phyloP scores from a whole-genome alignment of 2,113 vertebrate species.

The Oryzias celebensis region DNA sequence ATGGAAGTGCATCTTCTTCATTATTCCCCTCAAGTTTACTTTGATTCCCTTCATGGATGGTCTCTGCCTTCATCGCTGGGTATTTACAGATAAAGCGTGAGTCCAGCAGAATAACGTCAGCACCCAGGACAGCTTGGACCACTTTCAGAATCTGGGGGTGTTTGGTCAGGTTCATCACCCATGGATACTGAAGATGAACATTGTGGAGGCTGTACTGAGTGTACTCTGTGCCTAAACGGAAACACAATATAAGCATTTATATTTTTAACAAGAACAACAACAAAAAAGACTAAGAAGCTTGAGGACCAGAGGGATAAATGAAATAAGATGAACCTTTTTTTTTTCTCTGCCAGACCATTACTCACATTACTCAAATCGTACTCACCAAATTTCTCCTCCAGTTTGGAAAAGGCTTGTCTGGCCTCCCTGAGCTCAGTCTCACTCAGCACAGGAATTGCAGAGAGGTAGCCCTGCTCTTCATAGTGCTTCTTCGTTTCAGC shows the following conservation, averaged over 20 bases:
- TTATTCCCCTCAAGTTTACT: neutral
- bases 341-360: neutral
- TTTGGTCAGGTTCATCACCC: constrained; percentile 74
- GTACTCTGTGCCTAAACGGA: constrained; percentile 70
- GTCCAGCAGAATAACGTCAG: constrained; percentile 78
- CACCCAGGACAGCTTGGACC: constrained; percentile 70
- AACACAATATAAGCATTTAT: neutral
- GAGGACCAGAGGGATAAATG: no score
- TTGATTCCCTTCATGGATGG: constrained; percentile 2
- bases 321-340: neutral
- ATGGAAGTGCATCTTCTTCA: constrained; percentile 57
- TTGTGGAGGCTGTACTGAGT: constrained; percentile 82
- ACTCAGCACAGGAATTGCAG: constrained; percentile 64
- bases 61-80: constrained; percentile 35
- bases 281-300: no score
- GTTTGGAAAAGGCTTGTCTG: constrained; percentile 61
- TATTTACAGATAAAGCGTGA: constrained; percentile 85
- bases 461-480: constrained; percentile 70
- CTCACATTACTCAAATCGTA: neutral
- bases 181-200: constrained; percentile 73
- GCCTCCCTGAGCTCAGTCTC: constrained; percentile 67
- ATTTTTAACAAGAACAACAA: neutral
- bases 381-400: constrained; percentile 80
- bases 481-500: constrained; percentile 50
- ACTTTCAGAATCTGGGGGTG: constrained; percentile 68